phyloP scores from a whole-genome alignment of 2,888 invertebrate genomes.

The Timema cristinae region DNA sequence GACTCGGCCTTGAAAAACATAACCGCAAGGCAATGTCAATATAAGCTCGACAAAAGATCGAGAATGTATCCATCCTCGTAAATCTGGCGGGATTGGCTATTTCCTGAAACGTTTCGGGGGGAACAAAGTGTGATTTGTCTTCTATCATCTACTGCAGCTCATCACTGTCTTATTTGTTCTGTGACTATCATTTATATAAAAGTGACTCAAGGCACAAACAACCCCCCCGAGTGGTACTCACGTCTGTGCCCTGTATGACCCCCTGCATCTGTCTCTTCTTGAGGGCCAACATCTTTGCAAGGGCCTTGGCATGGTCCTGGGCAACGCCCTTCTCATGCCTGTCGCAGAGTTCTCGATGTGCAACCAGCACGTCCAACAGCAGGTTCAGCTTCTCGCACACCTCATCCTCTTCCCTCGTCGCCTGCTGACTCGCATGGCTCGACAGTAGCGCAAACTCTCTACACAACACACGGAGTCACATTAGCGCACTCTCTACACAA shows the following conservation, averaged over 20 bases:
- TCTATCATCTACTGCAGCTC: too few species aligned
- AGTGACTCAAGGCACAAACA: too few species aligned
- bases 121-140: too few species aligned
- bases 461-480: constrained; percentile 15
- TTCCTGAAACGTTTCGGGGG: too few species aligned
- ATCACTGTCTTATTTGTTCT: too few species aligned
- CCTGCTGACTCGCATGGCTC: constrained; percentile 50
- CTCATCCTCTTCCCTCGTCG: constrained; percentile 52
- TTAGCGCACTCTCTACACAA: too few species aligned
- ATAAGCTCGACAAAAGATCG: not conserved
- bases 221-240: constrained; percentile 40
- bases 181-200: too few species aligned
- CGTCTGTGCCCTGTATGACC: constrained; percentile 57
- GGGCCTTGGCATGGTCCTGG: constrained; percentile 57
- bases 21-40: not conserved
- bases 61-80: not conserved
- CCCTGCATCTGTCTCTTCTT: constrained; percentile 61
- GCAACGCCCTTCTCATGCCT: constrained; percentile 58
- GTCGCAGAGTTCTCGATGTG: constrained; percentile 57
- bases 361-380: constrained; percentile 52
- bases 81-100: not conserved
- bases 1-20: constrained; percentile 50
- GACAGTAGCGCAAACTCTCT: constrained; percentile 52
- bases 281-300: constrained; percentile 57
- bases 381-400: constrained; percentile 54